Evolutionary conservation across 2,888 invertebrate species (phyloP).

Genomic region (Cantharis flavilabris): DNA sequence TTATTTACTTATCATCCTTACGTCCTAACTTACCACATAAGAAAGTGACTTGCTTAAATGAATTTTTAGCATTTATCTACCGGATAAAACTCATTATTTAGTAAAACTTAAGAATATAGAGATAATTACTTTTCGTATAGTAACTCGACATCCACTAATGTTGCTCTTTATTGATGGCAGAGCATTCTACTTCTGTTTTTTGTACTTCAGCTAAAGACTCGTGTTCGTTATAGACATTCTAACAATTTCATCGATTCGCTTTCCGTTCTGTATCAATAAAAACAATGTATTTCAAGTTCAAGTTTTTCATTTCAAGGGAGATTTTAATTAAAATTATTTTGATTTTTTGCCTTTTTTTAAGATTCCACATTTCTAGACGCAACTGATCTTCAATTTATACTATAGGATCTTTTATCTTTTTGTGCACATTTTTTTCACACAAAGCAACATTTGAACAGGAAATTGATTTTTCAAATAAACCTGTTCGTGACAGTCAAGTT

Average conservation of each 20-base stretch:
- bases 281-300: background rate
- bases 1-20: too few relatives aligned
- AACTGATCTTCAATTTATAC: background rate
- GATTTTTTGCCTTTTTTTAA: background rate
- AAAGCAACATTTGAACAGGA: background rate
- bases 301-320: background rate
- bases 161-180: background rate
- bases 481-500: background rate
- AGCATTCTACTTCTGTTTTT: too few relatives aligned
- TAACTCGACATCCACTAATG: background rate
- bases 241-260: background rate
- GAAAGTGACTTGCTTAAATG: background rate
- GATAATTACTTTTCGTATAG: background rate
- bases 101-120: background rate
- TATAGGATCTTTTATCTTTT: background rate
- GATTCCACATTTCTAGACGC: background rate
- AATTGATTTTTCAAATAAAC: slow-evolving; percentile 1
- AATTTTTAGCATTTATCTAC: background rate
- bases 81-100: background rate
- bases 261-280: background rate
- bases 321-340: background rate
- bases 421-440: background rate
- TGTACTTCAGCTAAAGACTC: background rate
- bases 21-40: too few relatives aligned
- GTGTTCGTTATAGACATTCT: background rate